Conservation (phyloP, 2,888 invertebrate species). For the Chaetogeoica ovagalla region DNA sequence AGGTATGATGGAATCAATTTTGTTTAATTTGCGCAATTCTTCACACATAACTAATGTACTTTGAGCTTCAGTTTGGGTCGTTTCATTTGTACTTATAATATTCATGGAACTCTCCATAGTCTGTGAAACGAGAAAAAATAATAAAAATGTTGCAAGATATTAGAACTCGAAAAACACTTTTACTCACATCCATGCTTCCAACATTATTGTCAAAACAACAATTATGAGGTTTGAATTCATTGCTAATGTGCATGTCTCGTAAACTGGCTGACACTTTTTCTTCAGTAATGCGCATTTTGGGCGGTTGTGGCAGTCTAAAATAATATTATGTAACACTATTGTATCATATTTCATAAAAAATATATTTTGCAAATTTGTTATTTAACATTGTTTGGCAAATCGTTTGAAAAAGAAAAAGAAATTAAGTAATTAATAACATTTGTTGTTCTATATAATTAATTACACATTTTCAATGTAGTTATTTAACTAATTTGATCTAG, state of each 20-base stretch:
- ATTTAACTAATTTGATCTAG: too few relatives aligned
- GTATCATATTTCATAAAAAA: too few relatives aligned
- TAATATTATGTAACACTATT: not conserved
- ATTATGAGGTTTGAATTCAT: constrained; percentile 6
- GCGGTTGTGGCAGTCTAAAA: constrained; percentile 36
- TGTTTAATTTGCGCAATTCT: constrained; percentile 42
- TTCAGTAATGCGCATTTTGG: constrained; percentile 44
- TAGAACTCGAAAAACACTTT: not conserved
- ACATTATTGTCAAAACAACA: not conserved
- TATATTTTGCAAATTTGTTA: too few relatives aligned
- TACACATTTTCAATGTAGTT: too few relatives aligned
- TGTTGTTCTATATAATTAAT: too few relatives aligned
- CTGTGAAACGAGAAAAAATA: constrained; percentile 1
- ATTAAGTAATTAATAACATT: too few relatives aligned
- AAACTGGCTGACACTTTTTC: constrained; percentile 45
- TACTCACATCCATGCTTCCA: constrained; percentile 21
- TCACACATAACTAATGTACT: constrained; percentile 46
- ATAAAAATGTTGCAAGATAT: not conserved
- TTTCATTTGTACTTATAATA: not conserved
- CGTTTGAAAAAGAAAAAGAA: too few relatives aligned
- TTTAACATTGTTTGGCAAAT: too few relatives aligned
- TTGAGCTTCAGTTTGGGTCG: constrained; percentile 17
- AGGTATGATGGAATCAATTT: constrained; percentile 43
- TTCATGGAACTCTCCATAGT: not conserved
- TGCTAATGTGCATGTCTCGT: constrained; percentile 46